phyloP scores from a whole-genome alignment of 2,113 vertebrate species.

The Pandion haliaetus region DNA sequence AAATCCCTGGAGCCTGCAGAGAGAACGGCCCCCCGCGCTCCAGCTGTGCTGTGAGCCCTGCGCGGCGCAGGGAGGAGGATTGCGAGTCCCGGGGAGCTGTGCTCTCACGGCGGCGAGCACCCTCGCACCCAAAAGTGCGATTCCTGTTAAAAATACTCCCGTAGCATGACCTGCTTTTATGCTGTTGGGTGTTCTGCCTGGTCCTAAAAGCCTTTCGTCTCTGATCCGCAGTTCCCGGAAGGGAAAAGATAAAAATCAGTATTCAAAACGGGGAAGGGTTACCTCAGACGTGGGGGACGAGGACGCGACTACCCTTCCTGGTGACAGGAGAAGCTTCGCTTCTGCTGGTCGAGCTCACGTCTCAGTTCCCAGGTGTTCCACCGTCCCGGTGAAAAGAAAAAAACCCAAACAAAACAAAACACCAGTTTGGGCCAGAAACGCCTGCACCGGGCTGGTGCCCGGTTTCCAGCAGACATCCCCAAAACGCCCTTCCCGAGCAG shows the following conservation, averaged over 20 bases:
- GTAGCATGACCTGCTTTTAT: fast-evolving
- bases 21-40: fast-evolving
- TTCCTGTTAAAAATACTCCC: neutral
- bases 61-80: no score
- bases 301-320: neutral
- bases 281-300: fast-evolving
- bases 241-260: neutral
- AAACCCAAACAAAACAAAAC: no score
- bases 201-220: neutral
- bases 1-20: neutral
- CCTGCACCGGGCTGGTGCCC: neutral
- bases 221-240: neutral
- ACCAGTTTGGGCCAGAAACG: neutral
- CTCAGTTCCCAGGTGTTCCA: fast-evolving
- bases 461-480: neutral
- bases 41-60: neutral
- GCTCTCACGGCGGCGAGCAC: fast-evolving
- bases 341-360: fast-evolving
- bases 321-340: neutral
- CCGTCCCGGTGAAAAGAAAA: neutral
- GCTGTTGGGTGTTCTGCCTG: fast-evolving
- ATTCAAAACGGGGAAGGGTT: neutral
- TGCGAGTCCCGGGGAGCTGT: neutral
- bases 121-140: fast-evolving
- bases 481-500: fast-evolving